phyloP scores from a whole-genome alignment of 2,113 vertebrate genomes.

The Craseonycteris thonglongyai region DNA sequence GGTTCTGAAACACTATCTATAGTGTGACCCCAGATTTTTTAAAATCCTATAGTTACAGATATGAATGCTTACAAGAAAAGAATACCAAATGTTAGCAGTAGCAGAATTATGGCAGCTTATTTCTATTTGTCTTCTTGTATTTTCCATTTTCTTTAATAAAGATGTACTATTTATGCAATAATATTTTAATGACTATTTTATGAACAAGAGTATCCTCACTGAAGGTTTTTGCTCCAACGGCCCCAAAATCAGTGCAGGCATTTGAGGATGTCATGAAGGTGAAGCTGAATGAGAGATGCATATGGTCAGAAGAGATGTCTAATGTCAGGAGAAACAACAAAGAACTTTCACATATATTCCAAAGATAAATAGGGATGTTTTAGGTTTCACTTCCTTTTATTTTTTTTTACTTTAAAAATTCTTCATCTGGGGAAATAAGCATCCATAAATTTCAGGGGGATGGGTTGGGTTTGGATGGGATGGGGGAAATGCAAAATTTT shows the following conservation, averaged over 20 bases:
- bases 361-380: background rate
- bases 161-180: background rate
- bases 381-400: background rate
- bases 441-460: background rate
- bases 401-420: background rate
- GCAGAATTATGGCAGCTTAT: background rate
- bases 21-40: background rate
- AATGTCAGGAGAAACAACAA: background rate
- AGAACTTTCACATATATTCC: background rate
- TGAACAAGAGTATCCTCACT: background rate
- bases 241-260: background rate
- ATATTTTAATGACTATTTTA: background rate
- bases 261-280: background rate
- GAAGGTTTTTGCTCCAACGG: background rate
- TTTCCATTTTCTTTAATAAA: slow-evolving; percentile 20
- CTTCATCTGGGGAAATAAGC: slow-evolving; percentile 13
- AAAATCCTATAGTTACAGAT: background rate
- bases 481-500: background rate
- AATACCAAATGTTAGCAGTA: background rate
- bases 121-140: background rate
- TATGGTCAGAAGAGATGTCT: background rate
- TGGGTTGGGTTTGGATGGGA: background rate
- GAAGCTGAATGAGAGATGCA: background rate
- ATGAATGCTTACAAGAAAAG: background rate
- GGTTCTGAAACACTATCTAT: background rate